These are phyloP conservation scores for Drosophila multiciliata DNA, from an alignment of 2,888 invertebrate genomes.

Conservation along the genomic window DNA sequence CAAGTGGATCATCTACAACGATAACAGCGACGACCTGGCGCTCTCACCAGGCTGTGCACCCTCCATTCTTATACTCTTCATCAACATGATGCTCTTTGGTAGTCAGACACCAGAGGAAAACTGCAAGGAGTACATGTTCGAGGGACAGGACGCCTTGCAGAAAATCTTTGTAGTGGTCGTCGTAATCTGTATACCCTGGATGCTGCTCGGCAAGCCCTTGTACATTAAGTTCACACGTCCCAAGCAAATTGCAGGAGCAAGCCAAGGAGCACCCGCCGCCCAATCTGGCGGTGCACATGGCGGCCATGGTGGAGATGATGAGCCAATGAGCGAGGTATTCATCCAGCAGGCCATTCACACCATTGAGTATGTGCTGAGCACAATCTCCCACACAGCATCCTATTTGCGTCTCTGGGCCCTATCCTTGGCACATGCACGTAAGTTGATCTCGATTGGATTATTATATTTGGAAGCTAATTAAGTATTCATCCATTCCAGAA, in stretches of 20 bases:
- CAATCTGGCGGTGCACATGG: constrained; percentile 31
- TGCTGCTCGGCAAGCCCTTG: constrained; percentile 96
- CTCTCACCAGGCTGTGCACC: constrained; percentile 88
- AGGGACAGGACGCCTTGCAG: constrained; percentile 90
- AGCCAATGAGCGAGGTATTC: constrained; percentile 93
- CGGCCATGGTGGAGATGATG: constrained; percentile 85
- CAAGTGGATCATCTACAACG: constrained; percentile 92
- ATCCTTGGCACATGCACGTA: constrained; percentile 97
- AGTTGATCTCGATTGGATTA: constrained; percentile 63
- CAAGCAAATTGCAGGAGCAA: constrained; percentile 18
- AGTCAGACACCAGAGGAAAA: constrained; percentile 83
- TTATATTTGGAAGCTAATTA: not conserved
- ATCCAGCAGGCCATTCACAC: constrained; percentile 98
- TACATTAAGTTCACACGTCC: constrained; percentile 87
- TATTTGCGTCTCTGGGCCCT: constrained; percentile 98
- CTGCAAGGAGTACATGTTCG: constrained; percentile 89
- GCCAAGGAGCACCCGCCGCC: constrained; percentile 12
- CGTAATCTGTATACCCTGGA: constrained; percentile 95
- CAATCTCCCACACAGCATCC: constrained; percentile 98
- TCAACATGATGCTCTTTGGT: constrained; percentile 91
- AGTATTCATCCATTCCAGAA: constrained; percentile 85
- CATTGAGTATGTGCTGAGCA: constrained; percentile 97
- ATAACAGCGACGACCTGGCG: constrained; percentile 82
- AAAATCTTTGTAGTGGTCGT: constrained; percentile 91
- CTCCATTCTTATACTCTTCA: constrained; percentile 91